Conservation (phyloP, 2,797 vertebrate genomes). For the Linurgus olivaceus region DNA sequence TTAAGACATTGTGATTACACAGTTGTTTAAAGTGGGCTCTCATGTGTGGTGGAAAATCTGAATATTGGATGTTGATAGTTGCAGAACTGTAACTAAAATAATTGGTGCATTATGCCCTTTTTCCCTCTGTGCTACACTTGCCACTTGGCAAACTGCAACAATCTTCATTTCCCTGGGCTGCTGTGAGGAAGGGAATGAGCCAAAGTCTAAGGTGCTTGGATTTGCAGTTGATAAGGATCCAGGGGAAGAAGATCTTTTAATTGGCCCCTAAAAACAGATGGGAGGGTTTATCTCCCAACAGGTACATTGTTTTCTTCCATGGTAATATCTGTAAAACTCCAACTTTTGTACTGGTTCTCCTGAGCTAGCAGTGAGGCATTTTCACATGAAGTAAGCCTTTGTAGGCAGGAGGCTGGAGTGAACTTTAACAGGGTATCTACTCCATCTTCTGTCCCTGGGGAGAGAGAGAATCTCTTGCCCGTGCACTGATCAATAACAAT, state of each 20-base stretch:
- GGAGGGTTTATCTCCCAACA: not conserved
- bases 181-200: not conserved
- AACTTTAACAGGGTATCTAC: not conserved
- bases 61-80: not conserved
- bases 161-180: not conserved
- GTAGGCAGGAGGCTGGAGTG: not conserved
- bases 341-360: not conserved
- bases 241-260: not conserved
- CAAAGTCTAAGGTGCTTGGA: not conserved
- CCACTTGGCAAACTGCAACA: not conserved
- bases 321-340: not conserved
- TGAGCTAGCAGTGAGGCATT: not conserved
- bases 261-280: not conserved
- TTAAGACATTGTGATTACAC: not conserved
- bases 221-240: not conserved
- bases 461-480: not conserved
- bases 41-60: not conserved
- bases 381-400: not conserved
- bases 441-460: not conserved
- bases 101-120: not conserved
- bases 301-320: not conserved
- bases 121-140: not conserved
- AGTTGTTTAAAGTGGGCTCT: not conserved
- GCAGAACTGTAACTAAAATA: not conserved
- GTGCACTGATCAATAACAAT: not conserved